A percentile compares a stretch with the other conserved stretches of the same genome.
phyloP scores from a whole-genome alignment of 1,140 invertebrate genomes.

The Gryllus bimaculatus region DNA sequence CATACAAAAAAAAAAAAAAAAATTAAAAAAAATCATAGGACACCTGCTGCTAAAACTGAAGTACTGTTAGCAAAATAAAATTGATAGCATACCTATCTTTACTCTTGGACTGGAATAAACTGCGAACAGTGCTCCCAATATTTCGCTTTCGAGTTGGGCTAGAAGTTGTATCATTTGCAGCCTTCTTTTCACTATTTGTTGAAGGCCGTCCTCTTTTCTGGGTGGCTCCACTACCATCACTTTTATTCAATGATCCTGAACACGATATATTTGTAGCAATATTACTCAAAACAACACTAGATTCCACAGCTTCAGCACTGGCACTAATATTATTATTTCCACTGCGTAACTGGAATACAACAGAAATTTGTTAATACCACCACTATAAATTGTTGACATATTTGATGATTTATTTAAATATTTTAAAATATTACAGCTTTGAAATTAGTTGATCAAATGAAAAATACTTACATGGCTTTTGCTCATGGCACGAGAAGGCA shows the following conservation, averaged over 20 bases:
- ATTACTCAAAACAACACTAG: neutral
- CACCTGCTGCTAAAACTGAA: no score
- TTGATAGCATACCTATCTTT: neutral
- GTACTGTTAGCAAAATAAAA: no score
- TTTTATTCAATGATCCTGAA: neutral
- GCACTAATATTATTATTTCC: neutral
- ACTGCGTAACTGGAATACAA: neutral
- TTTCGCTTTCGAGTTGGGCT: neutral
- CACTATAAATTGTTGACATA: no score
- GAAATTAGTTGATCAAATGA: neutral
- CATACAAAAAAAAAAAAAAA: no score
- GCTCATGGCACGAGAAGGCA: neutral
- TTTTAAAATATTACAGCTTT: neutral
- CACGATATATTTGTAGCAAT: neutral
- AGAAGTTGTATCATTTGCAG: neutral
- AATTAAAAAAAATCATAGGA: no score
- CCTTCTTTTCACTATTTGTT: neutral
- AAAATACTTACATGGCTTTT: slow-evolving; percentile 2
- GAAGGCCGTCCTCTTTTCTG: neutral
- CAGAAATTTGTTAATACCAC: no score
- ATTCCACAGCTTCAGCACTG: neutral
- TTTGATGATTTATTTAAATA: neutral
- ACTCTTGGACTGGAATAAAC: neutral
- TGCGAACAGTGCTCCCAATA: neutral
- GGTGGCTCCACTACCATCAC: neutral